These are phyloP conservation scores for Orthonyx spaldingii DNA, from an alignment of 2,113 vertebrate genomes.

Conservation along the genomic window DNA sequence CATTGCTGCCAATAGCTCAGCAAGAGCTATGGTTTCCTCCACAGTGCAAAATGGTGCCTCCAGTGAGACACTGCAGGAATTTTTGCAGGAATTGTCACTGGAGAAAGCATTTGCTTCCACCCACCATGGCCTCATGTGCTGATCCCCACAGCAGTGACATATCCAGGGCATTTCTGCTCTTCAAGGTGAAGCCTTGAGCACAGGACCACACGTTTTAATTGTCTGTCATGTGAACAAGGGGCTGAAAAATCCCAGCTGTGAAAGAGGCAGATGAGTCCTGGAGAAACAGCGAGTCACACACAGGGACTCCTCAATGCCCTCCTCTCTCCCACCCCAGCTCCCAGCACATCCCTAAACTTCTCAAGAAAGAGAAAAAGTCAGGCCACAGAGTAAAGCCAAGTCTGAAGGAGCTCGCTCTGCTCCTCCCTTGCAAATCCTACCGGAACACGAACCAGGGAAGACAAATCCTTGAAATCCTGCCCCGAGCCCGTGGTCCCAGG, in stretches of 20 bases:
- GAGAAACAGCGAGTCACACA: neutral
- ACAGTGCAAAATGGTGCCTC: neutral
- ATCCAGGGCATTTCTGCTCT: neutral
- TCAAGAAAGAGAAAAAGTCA: neutral
- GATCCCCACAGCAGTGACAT: neutral
- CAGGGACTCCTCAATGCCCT: neutral
- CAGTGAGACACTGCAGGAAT: neutral
- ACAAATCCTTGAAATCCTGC: neutral
- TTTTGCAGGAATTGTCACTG: neutral
- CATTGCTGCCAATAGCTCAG: neutral
- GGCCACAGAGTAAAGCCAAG: neutral
- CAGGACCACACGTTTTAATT: neutral
- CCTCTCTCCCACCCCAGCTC: neutral
- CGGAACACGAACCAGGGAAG: neutral
- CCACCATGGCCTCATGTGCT: rapidly evolving
- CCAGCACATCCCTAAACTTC: neutral
- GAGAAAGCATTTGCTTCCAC: neutral
- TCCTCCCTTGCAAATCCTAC: neutral
- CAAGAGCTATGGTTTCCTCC: neutral
- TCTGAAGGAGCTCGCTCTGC: rapidly evolving
- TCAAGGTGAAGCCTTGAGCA: neutral
- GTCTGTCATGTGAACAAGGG: neutral
- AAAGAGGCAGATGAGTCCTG: neutral
- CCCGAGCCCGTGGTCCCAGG: neutral
- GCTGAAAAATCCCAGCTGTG: neutral